phyloP scores from a whole-genome alignment of 2,888 invertebrate species.

The Drosophila neutralis region DNA sequence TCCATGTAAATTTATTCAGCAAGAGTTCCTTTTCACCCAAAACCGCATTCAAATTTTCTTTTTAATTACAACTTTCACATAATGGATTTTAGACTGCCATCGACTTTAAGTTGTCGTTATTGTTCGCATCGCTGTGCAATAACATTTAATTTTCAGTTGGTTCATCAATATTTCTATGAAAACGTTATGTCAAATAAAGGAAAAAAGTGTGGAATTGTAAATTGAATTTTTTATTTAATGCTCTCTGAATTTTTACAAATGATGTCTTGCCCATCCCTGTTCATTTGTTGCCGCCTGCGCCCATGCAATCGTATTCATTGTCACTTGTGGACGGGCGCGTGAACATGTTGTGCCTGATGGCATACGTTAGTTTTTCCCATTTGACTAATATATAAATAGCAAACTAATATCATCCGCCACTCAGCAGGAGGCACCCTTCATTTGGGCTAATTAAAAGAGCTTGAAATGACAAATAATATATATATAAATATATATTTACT shows the following conservation, averaged over 20 bases:
- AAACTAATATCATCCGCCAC: constrained; percentile 14
- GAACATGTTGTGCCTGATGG: constrained; percentile 2
- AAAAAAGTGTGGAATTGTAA: neutral
- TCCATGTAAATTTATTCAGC: neutral
- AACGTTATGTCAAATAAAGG: no score
- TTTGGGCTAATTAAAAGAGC: constrained; percentile 57
- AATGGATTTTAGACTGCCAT: neutral
- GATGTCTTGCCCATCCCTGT: neutral
- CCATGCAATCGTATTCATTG: constrained; percentile 14
- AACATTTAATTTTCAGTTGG: neutral
- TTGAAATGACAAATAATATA: constrained; percentile 9
- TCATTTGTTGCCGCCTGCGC: neutral
- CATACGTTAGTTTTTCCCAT: constrained; percentile 12
- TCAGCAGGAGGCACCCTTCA: constrained; percentile 41
- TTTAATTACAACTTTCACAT: neutral
- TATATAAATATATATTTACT: neutral
- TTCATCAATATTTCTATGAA: no score
- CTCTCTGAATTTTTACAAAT: neutral
- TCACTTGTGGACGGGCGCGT: constrained; percentile 9
- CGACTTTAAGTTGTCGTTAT: neutral
- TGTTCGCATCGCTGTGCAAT: neutral
- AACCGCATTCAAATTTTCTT: neutral
- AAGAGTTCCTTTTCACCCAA: neutral
- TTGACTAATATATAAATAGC: constrained; percentile 23
- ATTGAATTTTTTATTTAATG: rapidly evolving